phyloP scores from a whole-genome alignment of 2,797 vertebrate genomes.

The Tenualosa ilisha region DNA sequence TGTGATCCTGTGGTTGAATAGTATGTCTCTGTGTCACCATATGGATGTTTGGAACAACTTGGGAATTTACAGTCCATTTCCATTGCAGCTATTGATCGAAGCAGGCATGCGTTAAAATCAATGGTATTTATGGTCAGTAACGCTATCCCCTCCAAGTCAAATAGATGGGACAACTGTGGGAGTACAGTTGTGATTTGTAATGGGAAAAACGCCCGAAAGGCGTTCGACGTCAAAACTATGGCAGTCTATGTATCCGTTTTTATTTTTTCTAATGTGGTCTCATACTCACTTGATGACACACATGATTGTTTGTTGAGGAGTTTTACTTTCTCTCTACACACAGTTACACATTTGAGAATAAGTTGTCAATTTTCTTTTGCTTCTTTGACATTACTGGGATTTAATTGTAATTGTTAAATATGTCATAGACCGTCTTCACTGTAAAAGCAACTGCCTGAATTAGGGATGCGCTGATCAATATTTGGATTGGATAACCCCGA shows the following conservation, averaged over 20 bases:
- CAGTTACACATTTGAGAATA: too few species aligned
- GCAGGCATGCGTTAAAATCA: neutral
- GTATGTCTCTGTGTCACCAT: neutral
- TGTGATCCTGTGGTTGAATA: neutral
- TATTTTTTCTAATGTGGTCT: too few species aligned
- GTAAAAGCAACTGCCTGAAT: too few species aligned
- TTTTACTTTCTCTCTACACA: too few species aligned
- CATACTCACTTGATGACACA: too few species aligned
- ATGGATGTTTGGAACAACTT: neutral
- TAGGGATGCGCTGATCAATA: too few species aligned
- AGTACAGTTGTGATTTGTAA: neutral
- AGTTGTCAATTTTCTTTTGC: too few species aligned
- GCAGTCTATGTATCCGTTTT: too few species aligned
- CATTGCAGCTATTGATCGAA: neutral
- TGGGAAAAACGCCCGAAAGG: neutral
- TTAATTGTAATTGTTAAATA: neutral
- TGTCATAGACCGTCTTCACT: too few species aligned
- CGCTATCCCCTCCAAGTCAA: neutral
- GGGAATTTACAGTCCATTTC: constrained; percentile 10
- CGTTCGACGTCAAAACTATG: neutral
- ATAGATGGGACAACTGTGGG: neutral
- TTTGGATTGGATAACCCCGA: too few species aligned
- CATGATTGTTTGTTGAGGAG: too few species aligned
- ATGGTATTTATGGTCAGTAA: neutral
- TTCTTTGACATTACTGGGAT: neutral